phyloP scores from a whole-genome alignment of 1,140 invertebrate genomes.

The Brachionus asplanchnoidis region DNA sequence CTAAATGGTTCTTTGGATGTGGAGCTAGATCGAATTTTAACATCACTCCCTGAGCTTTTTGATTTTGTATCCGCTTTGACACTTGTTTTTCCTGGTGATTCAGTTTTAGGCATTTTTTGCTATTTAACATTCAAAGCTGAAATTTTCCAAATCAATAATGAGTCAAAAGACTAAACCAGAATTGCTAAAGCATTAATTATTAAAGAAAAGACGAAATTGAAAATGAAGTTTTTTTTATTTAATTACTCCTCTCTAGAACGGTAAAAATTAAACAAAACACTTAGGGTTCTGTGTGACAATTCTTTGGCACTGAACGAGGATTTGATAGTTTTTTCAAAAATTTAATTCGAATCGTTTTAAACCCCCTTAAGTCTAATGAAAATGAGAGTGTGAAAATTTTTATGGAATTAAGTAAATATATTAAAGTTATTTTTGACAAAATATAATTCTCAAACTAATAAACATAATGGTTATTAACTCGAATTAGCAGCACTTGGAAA shows the following conservation, averaged over 20 bases:
- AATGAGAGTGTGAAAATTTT: neutral
- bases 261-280: slow-evolving; percentile 4
- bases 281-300: neutral
- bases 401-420: neutral
- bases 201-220: neutral
- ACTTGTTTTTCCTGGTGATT: neutral
- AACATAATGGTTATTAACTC: neutral
- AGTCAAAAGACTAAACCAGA: neutral
- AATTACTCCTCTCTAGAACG: neutral
- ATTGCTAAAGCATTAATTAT: neutral
- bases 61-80: neutral
- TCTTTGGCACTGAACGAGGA: neutral
- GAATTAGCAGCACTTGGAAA: neutral
- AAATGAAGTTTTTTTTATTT: neutral
- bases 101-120: neutral
- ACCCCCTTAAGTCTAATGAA: neutral
- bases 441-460: neutral
- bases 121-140: neutral
- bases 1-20: slow-evolving; percentile 17
- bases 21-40: slow-evolving; percentile 7
- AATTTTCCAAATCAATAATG: neutral
- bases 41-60: neutral
- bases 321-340: neutral
- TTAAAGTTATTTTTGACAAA: neutral
- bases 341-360: neutral